phyloP scores from a whole-genome alignment of 2,113 vertebrate genomes.

The Erpornis zantholeuca region DNA sequence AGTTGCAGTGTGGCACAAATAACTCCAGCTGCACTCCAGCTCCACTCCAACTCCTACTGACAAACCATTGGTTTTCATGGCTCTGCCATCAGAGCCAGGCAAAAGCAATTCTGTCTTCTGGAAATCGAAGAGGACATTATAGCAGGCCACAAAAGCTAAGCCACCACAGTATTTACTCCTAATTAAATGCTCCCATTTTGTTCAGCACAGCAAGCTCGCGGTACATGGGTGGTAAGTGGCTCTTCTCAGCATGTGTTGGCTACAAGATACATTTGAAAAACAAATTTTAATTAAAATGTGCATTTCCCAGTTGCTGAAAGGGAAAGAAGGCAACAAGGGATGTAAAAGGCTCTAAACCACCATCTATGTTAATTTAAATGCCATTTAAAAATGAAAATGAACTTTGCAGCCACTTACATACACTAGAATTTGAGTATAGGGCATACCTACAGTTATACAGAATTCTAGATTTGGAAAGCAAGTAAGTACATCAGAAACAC shows the following conservation, averaged over 20 bases:
- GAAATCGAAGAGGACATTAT: background rate
- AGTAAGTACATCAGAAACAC: background rate
- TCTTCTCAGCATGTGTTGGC: slow-evolving; percentile 17
- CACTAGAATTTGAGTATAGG: background rate
- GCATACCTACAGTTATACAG: background rate
- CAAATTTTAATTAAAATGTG: slow-evolving; percentile 34
- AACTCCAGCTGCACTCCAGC: background rate
- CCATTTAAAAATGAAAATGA: background rate
- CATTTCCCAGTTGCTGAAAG: background rate
- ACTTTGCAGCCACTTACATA: background rate
- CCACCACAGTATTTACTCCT: background rate
- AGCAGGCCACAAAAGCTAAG: background rate
- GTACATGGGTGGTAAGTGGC: background rate
- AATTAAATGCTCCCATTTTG: background rate
- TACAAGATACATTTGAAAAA: slow-evolving; percentile 24
- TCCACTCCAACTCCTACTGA: background rate
- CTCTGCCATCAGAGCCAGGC: background rate
- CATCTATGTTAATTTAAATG: background rate
- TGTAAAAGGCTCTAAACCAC: background rate
- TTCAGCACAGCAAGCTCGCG: background rate
- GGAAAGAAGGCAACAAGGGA: background rate
- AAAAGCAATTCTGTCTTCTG: background rate
- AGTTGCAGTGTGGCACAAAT: background rate
- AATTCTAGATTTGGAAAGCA: background rate
- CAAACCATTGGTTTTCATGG: background rate